Percentiles rank a stretch among this genome's conserved stretches.
Conservation (phyloP, 2,888 invertebrate genomes). For the Nymphalis c-album region DNA sequence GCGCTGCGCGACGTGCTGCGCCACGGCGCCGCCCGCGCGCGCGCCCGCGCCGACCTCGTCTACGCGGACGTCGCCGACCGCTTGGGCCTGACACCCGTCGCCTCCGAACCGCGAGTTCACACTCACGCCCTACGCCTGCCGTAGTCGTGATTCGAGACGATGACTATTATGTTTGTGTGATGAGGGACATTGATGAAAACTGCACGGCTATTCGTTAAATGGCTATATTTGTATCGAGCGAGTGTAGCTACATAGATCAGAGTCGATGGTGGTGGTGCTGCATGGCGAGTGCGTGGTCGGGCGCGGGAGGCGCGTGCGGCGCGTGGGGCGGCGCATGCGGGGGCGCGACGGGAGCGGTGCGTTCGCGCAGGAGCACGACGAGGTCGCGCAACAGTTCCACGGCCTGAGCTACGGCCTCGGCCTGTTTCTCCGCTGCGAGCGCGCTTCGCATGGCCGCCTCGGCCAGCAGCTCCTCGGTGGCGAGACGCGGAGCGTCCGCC, state of each 20-base stretch:
- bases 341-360: slow-evolving; percentile 67
- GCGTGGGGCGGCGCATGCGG: slow-evolving; percentile 54
- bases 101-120: slow-evolving; percentile 17
- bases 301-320: slow-evolving; percentile 48
- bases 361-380: slow-evolving; percentile 81
- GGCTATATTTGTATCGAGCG: background rate
- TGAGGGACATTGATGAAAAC: background rate
- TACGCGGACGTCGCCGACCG: slow-evolving; percentile 80
- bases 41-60: slow-evolving; percentile 82
- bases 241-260: slow-evolving; percentile 9
- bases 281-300: slow-evolving; percentile 52
- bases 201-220: background rate
- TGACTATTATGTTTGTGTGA: background rate
- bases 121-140: slow-evolving; percentile 11
- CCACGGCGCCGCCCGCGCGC: slow-evolving; percentile 85
- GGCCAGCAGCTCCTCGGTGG: slow-evolving; percentile 71
- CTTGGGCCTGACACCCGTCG: slow-evolving; percentile 49
- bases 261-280: slow-evolving; percentile 43
- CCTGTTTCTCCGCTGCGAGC: slow-evolving; percentile 73
- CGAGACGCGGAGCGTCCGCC: slow-evolving; percentile 48
- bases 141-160: background rate
- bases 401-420: slow-evolving; percentile 63
- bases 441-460: slow-evolving; percentile 76
- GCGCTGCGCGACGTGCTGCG: slow-evolving; percentile 80
- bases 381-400: slow-evolving; percentile 63